Base-by-base conservation (phyloP, 2,113 vertebrate species). In the Apodemus sylvaticus region DNA sequence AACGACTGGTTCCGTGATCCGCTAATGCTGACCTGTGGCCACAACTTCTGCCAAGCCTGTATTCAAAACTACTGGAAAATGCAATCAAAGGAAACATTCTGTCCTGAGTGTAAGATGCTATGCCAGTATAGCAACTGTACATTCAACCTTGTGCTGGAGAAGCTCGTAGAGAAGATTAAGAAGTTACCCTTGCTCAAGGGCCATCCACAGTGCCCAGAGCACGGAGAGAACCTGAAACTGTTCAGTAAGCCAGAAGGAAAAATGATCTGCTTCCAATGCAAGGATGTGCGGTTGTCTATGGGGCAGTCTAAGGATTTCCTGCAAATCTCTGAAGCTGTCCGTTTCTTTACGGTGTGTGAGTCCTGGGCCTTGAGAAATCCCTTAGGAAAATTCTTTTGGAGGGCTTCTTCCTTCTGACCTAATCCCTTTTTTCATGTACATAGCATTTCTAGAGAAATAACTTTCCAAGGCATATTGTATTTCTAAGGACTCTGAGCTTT, bases 31-130 rank as follows among this genome's bases (percentile, higher is more conserved):
- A 93, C 22, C 96, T 98, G 98, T 0, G 94, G 97, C 1, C 98
- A 98, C 97, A 98, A 16, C 86, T 98, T 98, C 97, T 99, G 98
- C 94, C 96, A 88, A 76, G 4, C 2, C 19, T 98, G 98, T 90
- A 85, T 98, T 86, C 89, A 98, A 90, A 19, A 89, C 29, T 70
- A 5, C 0, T 98, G 98, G 98, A 95, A 81, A 31, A 79, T 86
- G 76, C 64, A 83, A 9, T 19, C 68, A 73, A 94, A 93, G 13
- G 89, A 96, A 78, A 96, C 94, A 12, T 87, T 94, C 55, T 98
- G 98, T 68, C 98, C 98, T 19, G 96, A 98, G 55, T 98, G 98
- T 93, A 95, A 95, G 20, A 86, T 91, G 71, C 64, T 90, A 20
- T 97, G 96, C 60, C 94, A 94, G 7, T 95, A 96, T 7, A 89